Conservation (phyloP, 2,797 vertebrate species). For the Chanos chanos region DNA sequence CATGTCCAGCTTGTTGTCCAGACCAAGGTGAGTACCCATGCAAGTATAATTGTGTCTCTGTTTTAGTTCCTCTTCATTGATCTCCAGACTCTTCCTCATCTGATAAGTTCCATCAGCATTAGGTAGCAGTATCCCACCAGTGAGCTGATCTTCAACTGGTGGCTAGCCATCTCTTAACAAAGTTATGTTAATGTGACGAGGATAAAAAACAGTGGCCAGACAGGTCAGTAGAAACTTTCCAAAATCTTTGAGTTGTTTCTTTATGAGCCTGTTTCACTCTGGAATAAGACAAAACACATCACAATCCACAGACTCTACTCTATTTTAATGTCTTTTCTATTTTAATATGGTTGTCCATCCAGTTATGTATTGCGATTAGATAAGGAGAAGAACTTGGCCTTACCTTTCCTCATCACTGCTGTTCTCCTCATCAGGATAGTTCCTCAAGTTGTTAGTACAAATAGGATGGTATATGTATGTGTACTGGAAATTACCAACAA, state of each 20-base stretch:
- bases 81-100: slow-evolving; percentile 24
- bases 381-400: too few relatives aligned
- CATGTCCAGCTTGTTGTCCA: slow-evolving; percentile 30
- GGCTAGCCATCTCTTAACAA: slow-evolving; percentile 17
- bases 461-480: slow-evolving; percentile 10
- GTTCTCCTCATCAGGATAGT: slow-evolving; percentile 14
- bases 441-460: slow-evolving; percentile 22
- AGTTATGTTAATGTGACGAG: slow-evolving; percentile 28
- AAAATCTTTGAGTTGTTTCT: neutral
- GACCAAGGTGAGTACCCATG: slow-evolving; percentile 17
- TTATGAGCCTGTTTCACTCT: neutral
- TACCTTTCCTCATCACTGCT: slow-evolving; percentile 4
- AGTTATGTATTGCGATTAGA: too few relatives aligned
- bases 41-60: slow-evolving; percentile 19
- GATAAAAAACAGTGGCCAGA: slow-evolving; percentile 34
- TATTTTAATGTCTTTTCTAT: too few relatives aligned
- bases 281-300: too few relatives aligned
- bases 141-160: slow-evolving; percentile 14
- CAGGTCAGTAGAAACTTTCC: slow-evolving; percentile 4
- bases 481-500: too few relatives aligned
- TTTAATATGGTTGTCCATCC: too few relatives aligned
- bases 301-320: too few relatives aligned
- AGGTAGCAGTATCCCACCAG: slow-evolving; percentile 9
- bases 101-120: slow-evolving; percentile 27
- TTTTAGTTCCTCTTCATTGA: neutral